Conservation (phyloP, 64 coral and sea anemone species). For the Stichodactyla helianthus region DNA sequence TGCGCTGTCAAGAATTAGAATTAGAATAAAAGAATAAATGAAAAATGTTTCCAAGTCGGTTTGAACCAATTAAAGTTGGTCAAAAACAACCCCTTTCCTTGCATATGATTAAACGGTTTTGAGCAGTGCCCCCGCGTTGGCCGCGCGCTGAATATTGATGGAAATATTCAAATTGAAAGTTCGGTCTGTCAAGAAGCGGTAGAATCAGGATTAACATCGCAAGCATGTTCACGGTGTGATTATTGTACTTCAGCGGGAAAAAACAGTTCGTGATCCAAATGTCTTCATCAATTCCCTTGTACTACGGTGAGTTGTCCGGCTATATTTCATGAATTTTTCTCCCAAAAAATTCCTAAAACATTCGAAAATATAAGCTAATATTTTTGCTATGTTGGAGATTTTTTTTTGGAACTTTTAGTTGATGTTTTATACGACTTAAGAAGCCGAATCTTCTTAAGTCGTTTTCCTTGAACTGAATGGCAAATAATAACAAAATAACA, state of each 20-base stretch:
- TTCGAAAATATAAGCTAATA: not conserved
- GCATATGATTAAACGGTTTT: not conserved
- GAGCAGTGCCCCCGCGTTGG: not conserved
- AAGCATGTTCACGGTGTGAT: not conserved
- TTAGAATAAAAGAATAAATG: not conserved
- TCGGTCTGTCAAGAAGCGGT: not conserved
- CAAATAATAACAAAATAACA: not conserved
- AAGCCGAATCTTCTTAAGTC: not conserved
- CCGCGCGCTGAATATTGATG: not conserved
- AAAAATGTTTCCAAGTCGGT: conserved; percentile 9
- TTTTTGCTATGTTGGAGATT: not conserved
- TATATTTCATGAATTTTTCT: not conserved
- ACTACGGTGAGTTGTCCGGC: not conserved
- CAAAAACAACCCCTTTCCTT: not conserved
- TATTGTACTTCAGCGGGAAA: not conserved
- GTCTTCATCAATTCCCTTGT: conserved; percentile 15
- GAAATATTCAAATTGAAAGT: not conserved
- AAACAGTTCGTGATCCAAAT: not conserved
- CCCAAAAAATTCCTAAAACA: not conserved
- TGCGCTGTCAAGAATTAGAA: conserved; percentile 1
- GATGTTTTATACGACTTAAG: not conserved
- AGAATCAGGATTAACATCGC: not conserved
- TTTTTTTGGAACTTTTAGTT: not conserved
- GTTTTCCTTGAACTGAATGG: not conserved
- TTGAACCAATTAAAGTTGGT: not conserved